Base-by-base conservation (phyloP, 1,140 invertebrate genomes). In the Augochlora pura region DNA sequence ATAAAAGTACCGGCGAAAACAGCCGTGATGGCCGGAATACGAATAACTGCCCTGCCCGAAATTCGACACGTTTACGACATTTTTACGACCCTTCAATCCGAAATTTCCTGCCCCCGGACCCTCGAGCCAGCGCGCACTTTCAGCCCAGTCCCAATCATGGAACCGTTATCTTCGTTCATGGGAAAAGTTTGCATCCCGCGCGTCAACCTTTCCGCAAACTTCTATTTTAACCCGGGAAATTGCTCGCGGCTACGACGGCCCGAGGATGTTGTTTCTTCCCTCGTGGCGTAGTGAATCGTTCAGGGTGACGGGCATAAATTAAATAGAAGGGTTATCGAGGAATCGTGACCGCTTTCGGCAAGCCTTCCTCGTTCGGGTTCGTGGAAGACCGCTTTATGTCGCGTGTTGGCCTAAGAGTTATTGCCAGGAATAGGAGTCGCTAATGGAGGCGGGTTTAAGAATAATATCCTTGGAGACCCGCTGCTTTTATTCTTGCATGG, bases 81-180 rank as follows among this genome's bases (percentile, higher is more conserved):
- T 65, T 66, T 79, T 73, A 66, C 62, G 69, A 59, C 8, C 49
- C 27, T 42, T 65, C 57, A 23, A 68, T 49, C 66, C 39, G 42
- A 62, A 62, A 60, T 32, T 62, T 5, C 42, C 16, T 18, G 32
- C 32, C 27, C n/a, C 14, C 8, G 8, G 12, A 2, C 10, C 42
- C 9, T 46, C 42, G 42, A 46, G 42, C 12, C 21, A 2, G 25
- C 54, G 14, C 16, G 39, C 25, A 57, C 39, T 25, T n/a, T 10
- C 7, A 9, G 5, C 14, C 14, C 3, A 14, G 49, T 59, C 38
- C 1, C 23, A 69, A 69, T 59, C 38, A 12, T n/a, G 14, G 52
- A 66, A 59, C 54, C 66, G 65, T 75, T 27, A 57, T 74, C 62
- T 39, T 52, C 27, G 27, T 64, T 54, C 64, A 2, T 5, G 52